Conservation (phyloP, 2,797 vertebrate species). For the Sciurus vulgaris region DNA sequence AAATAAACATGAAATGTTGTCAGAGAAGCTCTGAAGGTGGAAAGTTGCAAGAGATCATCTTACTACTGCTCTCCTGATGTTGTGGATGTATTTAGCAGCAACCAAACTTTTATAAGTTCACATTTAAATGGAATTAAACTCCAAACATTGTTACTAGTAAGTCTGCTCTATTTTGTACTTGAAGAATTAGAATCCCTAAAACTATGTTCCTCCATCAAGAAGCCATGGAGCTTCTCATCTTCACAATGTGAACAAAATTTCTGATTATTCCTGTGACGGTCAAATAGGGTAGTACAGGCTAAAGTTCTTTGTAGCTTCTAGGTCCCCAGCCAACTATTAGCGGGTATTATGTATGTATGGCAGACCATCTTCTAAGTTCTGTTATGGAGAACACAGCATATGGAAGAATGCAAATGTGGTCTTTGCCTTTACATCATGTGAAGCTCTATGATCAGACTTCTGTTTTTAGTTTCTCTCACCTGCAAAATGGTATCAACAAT, state of each 20-base stretch:
- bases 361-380: not conserved
- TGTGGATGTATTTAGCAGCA: not conserved
- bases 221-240: not conserved
- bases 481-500: not conserved
- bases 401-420: no score
- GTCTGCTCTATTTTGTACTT: not conserved
- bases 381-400: not conserved
- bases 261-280: not conserved
- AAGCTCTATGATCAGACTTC: not conserved
- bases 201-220: not conserved
- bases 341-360: not conserved
- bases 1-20: not conserved
- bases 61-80: not conserved
- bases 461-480: not conserved
- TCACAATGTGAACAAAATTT: not conserved
- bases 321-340: not conserved
- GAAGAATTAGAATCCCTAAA: slow-evolving; percentile 32
- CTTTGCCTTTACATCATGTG: not conserved
- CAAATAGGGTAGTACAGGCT: not conserved
- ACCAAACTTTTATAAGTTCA: not conserved
- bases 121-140: not conserved
- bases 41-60: not conserved
- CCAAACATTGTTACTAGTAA: not conserved
- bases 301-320: not conserved
- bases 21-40: not conserved